Conservation (phyloP, 1,140 invertebrate genomes). For the Leptestheria dahalacensis region DNA sequence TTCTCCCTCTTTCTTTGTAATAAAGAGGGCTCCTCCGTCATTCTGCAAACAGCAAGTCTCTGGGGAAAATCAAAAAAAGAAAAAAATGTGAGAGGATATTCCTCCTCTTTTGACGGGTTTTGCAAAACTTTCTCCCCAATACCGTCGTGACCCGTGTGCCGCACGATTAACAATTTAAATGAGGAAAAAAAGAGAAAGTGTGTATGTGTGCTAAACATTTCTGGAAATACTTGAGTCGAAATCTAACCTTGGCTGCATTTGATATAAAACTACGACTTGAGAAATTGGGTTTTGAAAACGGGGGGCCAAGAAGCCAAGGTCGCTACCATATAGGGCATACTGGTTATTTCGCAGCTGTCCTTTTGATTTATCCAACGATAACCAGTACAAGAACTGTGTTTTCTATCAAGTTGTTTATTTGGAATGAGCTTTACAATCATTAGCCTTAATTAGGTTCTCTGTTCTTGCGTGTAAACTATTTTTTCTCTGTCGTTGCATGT, state of each 20-base stretch:
- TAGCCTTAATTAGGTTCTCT: neutral
- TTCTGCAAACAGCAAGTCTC: too few species aligned
- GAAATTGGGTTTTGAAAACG: neutral
- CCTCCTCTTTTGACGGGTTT: too few species aligned
- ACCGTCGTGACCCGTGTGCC: too few species aligned
- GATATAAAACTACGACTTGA: neutral
- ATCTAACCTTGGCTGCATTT: neutral
- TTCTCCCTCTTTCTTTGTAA: too few species aligned
- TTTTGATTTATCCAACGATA: neutral
- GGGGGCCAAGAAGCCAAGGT: neutral
- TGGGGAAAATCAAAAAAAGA: too few species aligned
- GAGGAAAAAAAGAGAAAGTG: too few species aligned
- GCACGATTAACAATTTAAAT: too few species aligned
- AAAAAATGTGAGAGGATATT: too few species aligned
- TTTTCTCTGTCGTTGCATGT: neutral
- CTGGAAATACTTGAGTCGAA: too few species aligned
- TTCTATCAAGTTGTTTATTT: neutral
- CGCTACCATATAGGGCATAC: neutral
- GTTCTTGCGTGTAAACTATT: neutral
- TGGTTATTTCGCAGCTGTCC: neutral
- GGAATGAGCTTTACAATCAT: neutral
- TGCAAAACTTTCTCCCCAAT: too few species aligned
- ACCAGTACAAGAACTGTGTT: neutral
- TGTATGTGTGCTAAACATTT: too few species aligned
- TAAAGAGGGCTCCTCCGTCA: too few species aligned